These are phyloP conservation scores for Dendrocincla tyrannina DNA, from an alignment of 2,797 vertebrate genomes.

Conservation along the genomic window DNA sequence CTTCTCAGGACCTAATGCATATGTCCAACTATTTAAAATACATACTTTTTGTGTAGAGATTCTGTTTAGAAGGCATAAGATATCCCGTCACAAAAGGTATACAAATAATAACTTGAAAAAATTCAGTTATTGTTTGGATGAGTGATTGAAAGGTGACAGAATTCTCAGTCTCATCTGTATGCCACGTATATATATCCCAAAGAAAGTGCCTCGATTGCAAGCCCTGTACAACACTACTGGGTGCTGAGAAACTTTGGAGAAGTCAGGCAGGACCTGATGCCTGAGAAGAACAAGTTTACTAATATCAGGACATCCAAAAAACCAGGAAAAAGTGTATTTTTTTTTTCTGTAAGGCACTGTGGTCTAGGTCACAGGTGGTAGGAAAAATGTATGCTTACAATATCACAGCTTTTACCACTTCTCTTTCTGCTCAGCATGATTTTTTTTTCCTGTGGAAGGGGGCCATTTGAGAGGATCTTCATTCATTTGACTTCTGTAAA, in stretches of 20 bases:
- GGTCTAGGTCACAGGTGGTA: not conserved
- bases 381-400: not conserved
- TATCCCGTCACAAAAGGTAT: not conserved
- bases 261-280: not conserved
- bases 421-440: accelerated
- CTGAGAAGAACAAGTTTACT: not conserved
- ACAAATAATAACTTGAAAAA: not conserved
- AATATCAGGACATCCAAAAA: not conserved
- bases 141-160: not conserved
- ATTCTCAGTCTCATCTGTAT: not conserved
- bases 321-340: not conserved
- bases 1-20: not conserved
- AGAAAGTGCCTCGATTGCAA: not conserved
- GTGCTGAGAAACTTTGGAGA: not conserved
- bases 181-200: not conserved
- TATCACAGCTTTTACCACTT: not conserved
- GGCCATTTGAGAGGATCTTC: not conserved
- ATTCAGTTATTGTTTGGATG: not conserved
- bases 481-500: not conserved
- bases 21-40: not conserved
- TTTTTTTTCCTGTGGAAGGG: not conserved
- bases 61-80: not conserved
- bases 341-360: not conserved
- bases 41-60: not conserved
- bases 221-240: not conserved